Base-by-base conservation (phyloP, 2,113 vertebrate species). In the Thalassoma bifasciatum region DNA sequence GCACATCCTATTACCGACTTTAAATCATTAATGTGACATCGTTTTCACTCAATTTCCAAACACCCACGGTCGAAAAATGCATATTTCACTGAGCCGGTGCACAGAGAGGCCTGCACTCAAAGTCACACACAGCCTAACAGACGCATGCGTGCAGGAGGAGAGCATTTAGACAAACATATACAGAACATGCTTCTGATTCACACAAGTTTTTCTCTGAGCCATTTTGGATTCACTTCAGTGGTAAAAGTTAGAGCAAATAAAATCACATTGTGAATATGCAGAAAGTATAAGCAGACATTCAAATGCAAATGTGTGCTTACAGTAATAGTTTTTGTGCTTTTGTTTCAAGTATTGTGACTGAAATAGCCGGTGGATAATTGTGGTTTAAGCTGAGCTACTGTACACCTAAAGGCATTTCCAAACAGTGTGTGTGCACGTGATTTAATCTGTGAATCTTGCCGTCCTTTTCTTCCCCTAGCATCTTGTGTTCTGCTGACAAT, bases 1-100 rank as follows among this genome's bases (percentile, higher is more conserved):
- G 93, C 93, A 93, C 93, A 94, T 94, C 94, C 94, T 94, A 94
- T 94, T 94, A 94, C 91, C 91, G 80, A 91, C 92, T 94, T 92
- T 93, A 93, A 93, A 94, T 94, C 93, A 93, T 94, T 94, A 93
- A 94, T 92, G 89, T 94, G 92, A 94, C 92, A 94, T 92, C 90
- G 90, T 93, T 93, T 93, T 93, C 91, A 92, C 92, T 92, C 90
- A 83, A 88, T 92, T 91, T 91, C 86, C 88, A 93, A 93, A 93
- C 93, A 94, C 92, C 91, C 93, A 91, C 88, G 78, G 86, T 90
- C 57, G 73, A 92, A 85, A 90, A 86, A 81, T 75, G 82, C 84
- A 83, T 70, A 81, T 91, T 90, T 84, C 77, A 82, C 83, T 16
- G 71, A 79, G 83, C 84, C 77, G 51, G 76, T 46, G 77, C 72